Conservation (phyloP, 2,797 vertebrate genomes). For the Pogonophryne albipinna region DNA sequence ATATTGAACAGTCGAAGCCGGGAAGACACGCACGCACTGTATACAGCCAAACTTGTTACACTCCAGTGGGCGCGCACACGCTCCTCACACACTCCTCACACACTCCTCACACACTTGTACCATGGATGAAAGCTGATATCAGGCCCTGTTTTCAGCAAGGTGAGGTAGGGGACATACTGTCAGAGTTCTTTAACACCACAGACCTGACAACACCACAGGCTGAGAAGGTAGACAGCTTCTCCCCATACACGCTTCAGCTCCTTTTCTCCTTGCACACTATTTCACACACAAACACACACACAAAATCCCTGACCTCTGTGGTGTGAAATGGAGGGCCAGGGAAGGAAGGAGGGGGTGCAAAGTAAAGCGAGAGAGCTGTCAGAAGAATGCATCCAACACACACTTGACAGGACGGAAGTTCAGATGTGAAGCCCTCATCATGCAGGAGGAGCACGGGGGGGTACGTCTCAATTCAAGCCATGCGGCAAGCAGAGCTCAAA, state of each 20-base stretch:
- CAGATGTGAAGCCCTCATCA: conserved; percentile 66
- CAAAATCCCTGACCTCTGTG: conserved; percentile 75
- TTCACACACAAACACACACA: conserved; percentile 25
- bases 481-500: conserved; percentile 55
- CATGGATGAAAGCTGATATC: conserved; percentile 74
- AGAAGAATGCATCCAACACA: conserved; percentile 68
- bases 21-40: not conserved
- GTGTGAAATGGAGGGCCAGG: conserved; percentile 75
- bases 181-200: conserved; percentile 75
- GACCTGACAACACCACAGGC: conserved; percentile 77
- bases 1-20: conserved; percentile 56
- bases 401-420: conserved; percentile 76
- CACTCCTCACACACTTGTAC: not conserved
- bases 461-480: conserved; percentile 68
- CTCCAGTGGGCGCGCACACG: conserved; percentile 32
- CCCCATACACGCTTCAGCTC: conserved; percentile 57
- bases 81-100: conserved; percentile 45
- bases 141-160: conserved; percentile 76
- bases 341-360: conserved; percentile 48
- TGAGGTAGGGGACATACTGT: conserved; percentile 82
- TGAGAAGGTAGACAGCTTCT: conserved; percentile 76
- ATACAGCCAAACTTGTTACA: conserved; percentile 40
- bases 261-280: conserved; percentile 28
- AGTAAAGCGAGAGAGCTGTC: conserved; percentile 78
- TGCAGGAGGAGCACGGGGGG: conserved; percentile 50